These are phyloP conservation scores for Chloebia gouldiae DNA, from an alignment of 2,113 vertebrate genomes.

Conservation along the genomic window DNA sequence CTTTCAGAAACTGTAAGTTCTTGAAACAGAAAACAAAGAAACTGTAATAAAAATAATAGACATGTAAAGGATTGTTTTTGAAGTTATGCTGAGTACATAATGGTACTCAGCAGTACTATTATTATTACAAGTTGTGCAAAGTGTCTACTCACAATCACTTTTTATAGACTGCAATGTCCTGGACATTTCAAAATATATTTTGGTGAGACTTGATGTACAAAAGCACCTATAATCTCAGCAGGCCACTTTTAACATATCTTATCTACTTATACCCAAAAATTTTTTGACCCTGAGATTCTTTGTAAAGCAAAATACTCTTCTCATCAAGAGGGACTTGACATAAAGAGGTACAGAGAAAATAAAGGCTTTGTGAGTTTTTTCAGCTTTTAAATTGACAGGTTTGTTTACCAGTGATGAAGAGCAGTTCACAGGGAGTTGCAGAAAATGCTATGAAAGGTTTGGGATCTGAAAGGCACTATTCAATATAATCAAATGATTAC, in stretches of 20 bases:
- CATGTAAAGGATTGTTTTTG: not conserved
- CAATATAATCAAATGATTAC: not conserved
- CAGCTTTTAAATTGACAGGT: not conserved
- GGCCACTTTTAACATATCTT: not conserved
- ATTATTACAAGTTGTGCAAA: constrained; percentile 1
- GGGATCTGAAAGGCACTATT: not conserved
- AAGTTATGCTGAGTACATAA: not conserved
- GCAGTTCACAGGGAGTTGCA: not conserved
- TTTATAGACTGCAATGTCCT: constrained; percentile 7
- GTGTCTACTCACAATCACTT: constrained; percentile 12
- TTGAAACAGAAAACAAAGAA: not conserved
- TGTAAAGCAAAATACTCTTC: not conserved
- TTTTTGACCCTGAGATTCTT: not conserved
- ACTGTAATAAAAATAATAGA: not conserved
- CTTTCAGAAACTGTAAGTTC: not conserved
- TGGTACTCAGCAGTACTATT: not conserved
- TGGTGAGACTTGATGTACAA: not conserved
- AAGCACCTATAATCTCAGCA: not conserved
- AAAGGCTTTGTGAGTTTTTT: not conserved
- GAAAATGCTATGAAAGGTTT: not conserved
- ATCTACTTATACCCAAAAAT: not conserved
- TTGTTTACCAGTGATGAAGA: not conserved
- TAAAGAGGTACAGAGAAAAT: not conserved
- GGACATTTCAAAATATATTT: constrained; percentile 7
- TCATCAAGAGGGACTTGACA: not conserved